Conservation (phyloP, 2,888 invertebrate genomes). For the Rhagonycha lutea region DNA sequence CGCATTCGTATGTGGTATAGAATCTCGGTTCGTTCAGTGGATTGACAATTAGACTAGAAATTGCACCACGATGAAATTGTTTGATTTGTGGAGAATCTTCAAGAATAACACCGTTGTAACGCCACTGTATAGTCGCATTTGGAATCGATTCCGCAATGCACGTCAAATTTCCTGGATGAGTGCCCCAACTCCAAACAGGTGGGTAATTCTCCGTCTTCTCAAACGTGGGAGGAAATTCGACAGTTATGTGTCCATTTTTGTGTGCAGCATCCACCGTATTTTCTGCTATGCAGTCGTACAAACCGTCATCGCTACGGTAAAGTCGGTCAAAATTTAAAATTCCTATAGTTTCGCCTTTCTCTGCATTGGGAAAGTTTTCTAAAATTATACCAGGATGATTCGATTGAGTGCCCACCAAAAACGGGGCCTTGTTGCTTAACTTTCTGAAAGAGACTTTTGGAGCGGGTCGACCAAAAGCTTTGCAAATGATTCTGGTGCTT, state of each 20-base stretch:
- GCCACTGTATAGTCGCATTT: slow-evolving; percentile 90
- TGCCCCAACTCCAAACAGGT: slow-evolving; percentile 84
- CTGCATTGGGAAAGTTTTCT: slow-evolving; percentile 60
- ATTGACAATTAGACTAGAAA: slow-evolving; percentile 71
- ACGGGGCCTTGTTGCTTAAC: slow-evolving; percentile 67
- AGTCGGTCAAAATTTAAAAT: slow-evolving; percentile 70
- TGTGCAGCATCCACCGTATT: slow-evolving; percentile 74
- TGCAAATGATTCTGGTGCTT: slow-evolving; percentile 73
- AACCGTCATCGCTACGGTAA: slow-evolving; percentile 78
- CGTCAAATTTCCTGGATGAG: slow-evolving; percentile 79
- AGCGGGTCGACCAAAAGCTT: slow-evolving; percentile 79
- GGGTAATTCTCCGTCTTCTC: slow-evolving; percentile 67
- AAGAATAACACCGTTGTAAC: slow-evolving; percentile 54
- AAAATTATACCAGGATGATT: slow-evolving; percentile 71
- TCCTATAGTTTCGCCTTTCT: slow-evolving; percentile 65
- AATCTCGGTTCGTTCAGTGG: slow-evolving; percentile 67
- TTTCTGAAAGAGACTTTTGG: slow-evolving; percentile 82
- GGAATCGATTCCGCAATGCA: slow-evolving; percentile 87
- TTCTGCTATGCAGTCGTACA: slow-evolving; percentile 84
- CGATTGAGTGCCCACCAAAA: slow-evolving; percentile 65
- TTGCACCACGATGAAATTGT: slow-evolving; percentile 70
- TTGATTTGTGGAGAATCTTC: slow-evolving; percentile 57
- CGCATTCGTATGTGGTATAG: slow-evolving; percentile 79
- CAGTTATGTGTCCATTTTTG: slow-evolving; percentile 80
- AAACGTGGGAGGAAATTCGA: slow-evolving; percentile 83